Conservation (phyloP, 2,113 vertebrate species). For the Neomonachus schauinslandi region DNA sequence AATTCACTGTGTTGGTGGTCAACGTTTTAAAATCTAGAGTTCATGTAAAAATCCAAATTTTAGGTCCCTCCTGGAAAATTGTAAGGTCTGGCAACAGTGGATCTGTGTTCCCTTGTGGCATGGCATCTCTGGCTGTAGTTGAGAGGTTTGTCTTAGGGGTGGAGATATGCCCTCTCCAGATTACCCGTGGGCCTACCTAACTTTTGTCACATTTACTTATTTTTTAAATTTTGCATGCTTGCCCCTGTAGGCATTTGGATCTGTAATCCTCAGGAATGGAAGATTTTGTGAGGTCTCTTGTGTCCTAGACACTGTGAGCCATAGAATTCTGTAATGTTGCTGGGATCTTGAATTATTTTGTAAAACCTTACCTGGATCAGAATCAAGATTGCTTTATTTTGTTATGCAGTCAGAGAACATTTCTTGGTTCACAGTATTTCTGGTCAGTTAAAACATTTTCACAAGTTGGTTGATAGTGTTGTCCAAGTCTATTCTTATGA, state of each 20-base stretch:
- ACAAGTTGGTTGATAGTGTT: neutral
- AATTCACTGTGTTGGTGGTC: neutral
- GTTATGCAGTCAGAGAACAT: neutral
- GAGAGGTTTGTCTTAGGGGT: neutral
- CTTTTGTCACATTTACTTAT: neutral
- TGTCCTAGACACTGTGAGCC: neutral
- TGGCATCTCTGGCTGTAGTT: neutral
- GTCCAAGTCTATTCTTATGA: neutral
- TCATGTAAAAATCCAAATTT: conserved; percentile 10
- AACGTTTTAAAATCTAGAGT: neutral
- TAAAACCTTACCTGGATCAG: neutral
- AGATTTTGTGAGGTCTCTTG: neutral
- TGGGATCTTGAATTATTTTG: conserved; percentile 27
- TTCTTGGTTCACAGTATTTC: neutral
- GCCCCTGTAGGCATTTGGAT: neutral
- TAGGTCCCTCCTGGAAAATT: neutral
- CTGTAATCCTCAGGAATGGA: neutral
- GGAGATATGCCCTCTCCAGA: neutral
- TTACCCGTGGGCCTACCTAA: neutral
- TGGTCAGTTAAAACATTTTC: conserved; percentile 23
- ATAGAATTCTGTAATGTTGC: neutral
- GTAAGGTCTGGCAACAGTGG: neutral
- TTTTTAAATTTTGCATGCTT: neutral
- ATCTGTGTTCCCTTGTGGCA: neutral
- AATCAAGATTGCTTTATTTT: neutral